phyloP scores from a whole-genome alignment of 1,140 invertebrate genomes.

The Alviniconcha marisindica region DNA sequence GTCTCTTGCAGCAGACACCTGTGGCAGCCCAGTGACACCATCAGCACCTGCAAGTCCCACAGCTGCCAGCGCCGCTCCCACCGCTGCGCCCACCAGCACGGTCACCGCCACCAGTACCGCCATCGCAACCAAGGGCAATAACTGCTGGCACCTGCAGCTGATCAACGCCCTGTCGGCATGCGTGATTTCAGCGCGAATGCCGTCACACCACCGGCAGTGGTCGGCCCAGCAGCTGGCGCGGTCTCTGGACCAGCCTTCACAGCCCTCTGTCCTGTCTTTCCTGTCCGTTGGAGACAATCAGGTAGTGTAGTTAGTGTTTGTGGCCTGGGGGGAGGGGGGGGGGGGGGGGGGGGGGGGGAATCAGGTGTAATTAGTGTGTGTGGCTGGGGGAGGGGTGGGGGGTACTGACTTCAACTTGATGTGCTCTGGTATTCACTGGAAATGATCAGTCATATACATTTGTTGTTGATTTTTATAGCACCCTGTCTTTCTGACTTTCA shows the following conservation, averaged over 20 bases:
- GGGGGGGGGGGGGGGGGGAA: no score
- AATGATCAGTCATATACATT: no score
- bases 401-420: no score
- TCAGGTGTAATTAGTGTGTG: no score
- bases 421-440: no score
- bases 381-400: no score
- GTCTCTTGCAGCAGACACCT: slow-evolving; percentile 18
- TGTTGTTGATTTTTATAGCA: no score
- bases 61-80: background rate
- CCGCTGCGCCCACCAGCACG: background rate
- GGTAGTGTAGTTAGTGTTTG: background rate
- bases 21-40: background rate
- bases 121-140: slow-evolving; percentile 34
- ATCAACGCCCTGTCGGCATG: slow-evolving; percentile 82
- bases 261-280: background rate
- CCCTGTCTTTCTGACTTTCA: no score
- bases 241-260: slow-evolving; percentile 27
- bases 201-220: slow-evolving; percentile 79
- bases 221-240: slow-evolving; percentile 80
- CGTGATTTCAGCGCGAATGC: slow-evolving; percentile 79
- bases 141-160: slow-evolving; percentile 77
- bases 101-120: slow-evolving; percentile 47
- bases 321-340: background rate
- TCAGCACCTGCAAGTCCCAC: background rate
- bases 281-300: slow-evolving; percentile 31